Conservation (phyloP, 2,113 vertebrate species). For the Geothlypis trichas region DNA sequence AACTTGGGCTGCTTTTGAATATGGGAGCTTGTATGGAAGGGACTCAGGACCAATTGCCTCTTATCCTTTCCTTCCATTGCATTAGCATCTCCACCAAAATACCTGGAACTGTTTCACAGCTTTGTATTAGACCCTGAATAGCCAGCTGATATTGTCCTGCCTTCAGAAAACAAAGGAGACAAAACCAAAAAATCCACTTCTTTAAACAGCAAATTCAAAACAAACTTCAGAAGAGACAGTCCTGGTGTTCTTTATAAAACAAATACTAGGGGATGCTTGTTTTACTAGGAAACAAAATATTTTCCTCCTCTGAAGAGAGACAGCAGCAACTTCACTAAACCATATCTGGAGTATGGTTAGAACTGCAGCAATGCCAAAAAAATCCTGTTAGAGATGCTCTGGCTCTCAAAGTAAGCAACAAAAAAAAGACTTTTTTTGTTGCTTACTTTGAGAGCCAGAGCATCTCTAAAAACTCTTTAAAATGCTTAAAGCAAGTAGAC, state of each 20-base stretch:
- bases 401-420: not conserved
- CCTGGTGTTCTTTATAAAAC: not conserved
- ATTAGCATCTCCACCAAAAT: not conserved
- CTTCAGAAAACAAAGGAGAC: not conserved
- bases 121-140: not conserved
- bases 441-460: no score
- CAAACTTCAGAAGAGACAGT: not conserved
- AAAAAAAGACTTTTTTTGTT: not conserved
- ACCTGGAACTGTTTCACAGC: not conserved
- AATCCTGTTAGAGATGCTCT: not conserved
- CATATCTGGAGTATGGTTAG: accelerated
- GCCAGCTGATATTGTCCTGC: not conserved
- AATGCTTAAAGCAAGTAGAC: not conserved
- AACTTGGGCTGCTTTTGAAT: not conserved
- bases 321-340: not conserved
- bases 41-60: not conserved
- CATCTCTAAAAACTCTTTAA: no score
- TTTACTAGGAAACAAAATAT: not conserved
- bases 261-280: not conserved
- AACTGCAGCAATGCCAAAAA: not conserved
- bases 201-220: not conserved
- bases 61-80: not conserved
- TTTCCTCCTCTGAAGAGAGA: not conserved
- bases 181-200: not conserved
- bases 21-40: not conserved